Evolutionary conservation across 2,113 vertebrate species (phyloP).

Genomic region (Alligator sinensis): DNA sequence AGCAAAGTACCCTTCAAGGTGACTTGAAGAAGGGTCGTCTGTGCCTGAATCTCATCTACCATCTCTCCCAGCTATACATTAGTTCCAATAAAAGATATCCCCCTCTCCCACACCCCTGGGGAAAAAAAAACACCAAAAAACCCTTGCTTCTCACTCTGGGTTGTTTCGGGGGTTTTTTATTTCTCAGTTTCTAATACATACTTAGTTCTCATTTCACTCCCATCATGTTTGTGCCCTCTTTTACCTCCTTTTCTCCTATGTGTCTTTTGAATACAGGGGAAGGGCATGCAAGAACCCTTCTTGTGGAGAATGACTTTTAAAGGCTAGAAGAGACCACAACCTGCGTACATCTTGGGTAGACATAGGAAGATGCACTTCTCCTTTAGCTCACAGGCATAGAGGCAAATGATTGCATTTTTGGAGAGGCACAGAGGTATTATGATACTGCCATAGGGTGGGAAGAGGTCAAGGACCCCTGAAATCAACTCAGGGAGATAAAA

Average conservation of each 20-base stretch:
- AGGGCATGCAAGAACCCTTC: background rate
- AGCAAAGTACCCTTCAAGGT: too few species aligned
- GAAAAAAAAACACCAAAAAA: too few species aligned
- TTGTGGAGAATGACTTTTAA: background rate
- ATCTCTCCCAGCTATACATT: too few species aligned
- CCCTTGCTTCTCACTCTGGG: too few species aligned
- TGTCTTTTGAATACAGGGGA: background rate
- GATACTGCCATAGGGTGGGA: too few species aligned
- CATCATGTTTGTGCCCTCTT: background rate
- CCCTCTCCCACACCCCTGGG: too few species aligned
- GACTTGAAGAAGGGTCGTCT: too few species aligned
- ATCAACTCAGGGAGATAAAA: background rate
- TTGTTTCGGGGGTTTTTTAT: background rate
- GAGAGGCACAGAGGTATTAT: too few species aligned
- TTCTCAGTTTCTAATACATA: background rate
- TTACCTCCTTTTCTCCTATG: background rate
- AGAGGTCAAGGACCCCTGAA: background rate
- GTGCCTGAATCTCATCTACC: too few species aligned
- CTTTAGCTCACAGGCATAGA: background rate
- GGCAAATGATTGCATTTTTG: too few species aligned
- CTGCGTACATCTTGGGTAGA: fast-evolving
- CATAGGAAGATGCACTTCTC: background rate
- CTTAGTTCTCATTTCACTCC: background rate
- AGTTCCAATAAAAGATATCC: too few species aligned
- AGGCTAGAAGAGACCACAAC: fast-evolving